Conservation (phyloP, 1,140 invertebrate species). For the Leptopilina clavipes region DNA sequence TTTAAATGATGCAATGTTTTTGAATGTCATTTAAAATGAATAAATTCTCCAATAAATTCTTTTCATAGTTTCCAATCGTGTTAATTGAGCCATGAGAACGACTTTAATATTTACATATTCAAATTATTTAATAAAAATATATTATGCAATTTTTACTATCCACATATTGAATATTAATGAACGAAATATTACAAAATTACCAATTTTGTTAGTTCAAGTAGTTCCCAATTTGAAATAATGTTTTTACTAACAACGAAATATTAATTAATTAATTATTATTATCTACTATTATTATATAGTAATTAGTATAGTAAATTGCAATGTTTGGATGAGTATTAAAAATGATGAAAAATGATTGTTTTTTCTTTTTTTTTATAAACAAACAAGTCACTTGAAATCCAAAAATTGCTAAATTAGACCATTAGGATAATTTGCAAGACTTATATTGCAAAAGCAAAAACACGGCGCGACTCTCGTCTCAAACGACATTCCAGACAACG, state of each 20-base stretch:
- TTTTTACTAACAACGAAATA: too few relatives aligned
- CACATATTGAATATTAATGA: not conserved
- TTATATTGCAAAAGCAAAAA: conserved; percentile 10
- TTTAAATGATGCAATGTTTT: too few relatives aligned
- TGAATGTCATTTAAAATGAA: too few relatives aligned
- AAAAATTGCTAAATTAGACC: conserved; percentile 17
- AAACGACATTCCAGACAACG: conserved; percentile 23
- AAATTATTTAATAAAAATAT: conserved; percentile 2
- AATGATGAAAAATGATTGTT: not conserved
- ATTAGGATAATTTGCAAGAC: conserved; percentile 9
- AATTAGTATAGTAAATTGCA: too few relatives aligned
- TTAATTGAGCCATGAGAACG: not conserved
- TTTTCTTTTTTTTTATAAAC: not conserved
- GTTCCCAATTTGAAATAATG: too few relatives aligned
- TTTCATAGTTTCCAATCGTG: not conserved
- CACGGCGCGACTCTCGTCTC: conserved; percentile 10
- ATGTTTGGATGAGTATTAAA: too few relatives aligned
- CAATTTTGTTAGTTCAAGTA: not conserved
- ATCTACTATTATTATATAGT: not conserved
- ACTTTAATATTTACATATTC: not conserved
- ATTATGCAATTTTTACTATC: not conserved
- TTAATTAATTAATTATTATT: not conserved
- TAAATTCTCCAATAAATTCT: too few relatives aligned
- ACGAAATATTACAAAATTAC: not conserved
- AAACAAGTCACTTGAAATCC: not conserved